Evolutionary conservation across 2,888 invertebrate genomes (phyloP), one percentile per base, ranked within the genome.

Genomic region (Venusia cambrica): DNA sequence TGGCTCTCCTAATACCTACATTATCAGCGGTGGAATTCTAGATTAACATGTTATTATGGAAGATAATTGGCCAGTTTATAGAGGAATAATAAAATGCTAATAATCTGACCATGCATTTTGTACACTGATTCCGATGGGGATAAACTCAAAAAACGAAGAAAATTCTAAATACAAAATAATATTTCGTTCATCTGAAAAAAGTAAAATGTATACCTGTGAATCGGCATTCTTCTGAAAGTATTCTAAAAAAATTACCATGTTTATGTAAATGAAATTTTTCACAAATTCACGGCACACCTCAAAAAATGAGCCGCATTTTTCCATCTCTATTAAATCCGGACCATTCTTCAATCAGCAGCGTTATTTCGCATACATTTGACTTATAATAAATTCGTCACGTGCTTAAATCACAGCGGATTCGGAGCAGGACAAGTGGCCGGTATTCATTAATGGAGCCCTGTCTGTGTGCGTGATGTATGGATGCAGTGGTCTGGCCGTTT

Each of bases 371-470:
- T 45, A 28, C 27, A 38, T 43, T 47, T 33, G 34, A 34, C 32
- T 45, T 41, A 50, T 56, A 55, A 60, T 61, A 60, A 59, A 62
- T 62, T 56, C 45, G 45, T 45, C 45, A 54, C 31, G 43, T 40
- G 59, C 55, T 65, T 73, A 65, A 75, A 77, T 77, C 75, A 73
- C 59, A 60, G 54, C 69, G 67, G 71, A 70, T 70, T 71, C 51
- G 62, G 56, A 62, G 53, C 54, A 63, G 62, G 54, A 65, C 68
- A 59, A 72, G 66, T 70, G 64, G 72, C 64, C 57, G 54, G 74
- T 71, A 77, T 78, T 74, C 76, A 80, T 79, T 79, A 77, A 69
- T 61, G 66, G 66, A 52, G 63, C 69, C 67, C 67, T 73, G 75
- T 72, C 76, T 59, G 67, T 69, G 67, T 67, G 58, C 67, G 64